phyloP scores from a whole-genome alignment of 2,888 invertebrate genomes.

The Trissolcus japonicus region DNA sequence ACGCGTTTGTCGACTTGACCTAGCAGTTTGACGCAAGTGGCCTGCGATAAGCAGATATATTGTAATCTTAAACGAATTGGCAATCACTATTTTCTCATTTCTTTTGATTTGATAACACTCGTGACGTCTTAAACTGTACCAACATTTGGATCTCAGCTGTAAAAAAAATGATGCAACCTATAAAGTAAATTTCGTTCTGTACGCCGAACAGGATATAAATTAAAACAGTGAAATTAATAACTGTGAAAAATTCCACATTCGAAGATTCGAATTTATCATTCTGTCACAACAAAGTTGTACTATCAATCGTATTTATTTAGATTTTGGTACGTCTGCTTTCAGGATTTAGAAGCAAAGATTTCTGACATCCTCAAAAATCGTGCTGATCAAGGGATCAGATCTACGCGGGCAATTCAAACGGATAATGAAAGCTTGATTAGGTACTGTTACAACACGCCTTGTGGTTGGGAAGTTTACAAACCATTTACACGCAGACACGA shows the following conservation, averaged over 20 bases:
- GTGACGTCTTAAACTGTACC: slow-evolving; percentile 14
- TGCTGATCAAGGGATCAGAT: slow-evolving; percentile 58
- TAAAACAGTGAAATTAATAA: neutral
- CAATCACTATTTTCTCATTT: slow-evolving; percentile 40
- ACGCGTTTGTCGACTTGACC: slow-evolving; percentile 61
- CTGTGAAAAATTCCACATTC: neutral
- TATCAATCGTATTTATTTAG: neutral
- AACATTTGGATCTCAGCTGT: too few relatives aligned
- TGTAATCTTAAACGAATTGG: slow-evolving; percentile 39
- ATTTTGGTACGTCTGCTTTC: slow-evolving; percentile 17
- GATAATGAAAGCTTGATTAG: slow-evolving; percentile 54
- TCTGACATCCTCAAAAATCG: slow-evolving; percentile 58
- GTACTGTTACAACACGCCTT: slow-evolving; percentile 75
- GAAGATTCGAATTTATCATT: neutral
- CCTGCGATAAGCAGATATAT: slow-evolving; percentile 58
- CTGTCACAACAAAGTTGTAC: too few relatives aligned
- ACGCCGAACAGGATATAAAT: neutral
- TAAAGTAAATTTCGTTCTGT: neutral
- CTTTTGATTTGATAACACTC: slow-evolving; percentile 18
- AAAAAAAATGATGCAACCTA: neutral
- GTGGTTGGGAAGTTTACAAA: slow-evolving; percentile 81
- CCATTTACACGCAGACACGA: slow-evolving; percentile 77
- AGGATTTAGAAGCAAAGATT: slow-evolving; percentile 64
- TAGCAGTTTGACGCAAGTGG: slow-evolving; percentile 59
- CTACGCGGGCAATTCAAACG: slow-evolving; percentile 59